Conservation (phyloP, 2,888 invertebrate genomes). For the Xanthia togata region DNA sequence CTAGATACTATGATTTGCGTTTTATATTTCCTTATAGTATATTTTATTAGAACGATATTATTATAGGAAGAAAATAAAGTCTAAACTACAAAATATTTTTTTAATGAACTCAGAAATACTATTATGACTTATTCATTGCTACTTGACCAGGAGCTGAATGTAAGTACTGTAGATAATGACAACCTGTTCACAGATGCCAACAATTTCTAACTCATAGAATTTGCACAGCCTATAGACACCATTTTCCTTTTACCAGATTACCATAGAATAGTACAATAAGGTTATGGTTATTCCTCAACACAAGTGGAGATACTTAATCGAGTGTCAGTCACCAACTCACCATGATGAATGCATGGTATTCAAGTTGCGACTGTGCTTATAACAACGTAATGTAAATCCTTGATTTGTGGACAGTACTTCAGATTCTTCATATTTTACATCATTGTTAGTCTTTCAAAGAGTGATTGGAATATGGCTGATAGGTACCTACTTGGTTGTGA, state of each 20-base stretch:
- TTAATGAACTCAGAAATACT: too few species aligned
- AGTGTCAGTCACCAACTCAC: slow-evolving; percentile 48
- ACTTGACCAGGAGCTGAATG: neutral
- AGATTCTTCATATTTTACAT: slow-evolving; percentile 20
- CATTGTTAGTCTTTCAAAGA: slow-evolving; percentile 17
- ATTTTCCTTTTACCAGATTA: slow-evolving; percentile 1
- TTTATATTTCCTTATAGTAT: neutral
- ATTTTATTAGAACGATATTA: neutral
- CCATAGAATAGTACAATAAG: slow-evolving; percentile 25
- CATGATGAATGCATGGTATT: slow-evolving; percentile 43
- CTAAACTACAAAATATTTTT: neutral
- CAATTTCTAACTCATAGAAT: neutral
- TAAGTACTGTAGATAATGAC: neutral
- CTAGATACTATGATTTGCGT: neutral
- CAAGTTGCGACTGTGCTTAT: slow-evolving; percentile 19
- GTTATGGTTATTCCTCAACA: slow-evolving; percentile 19
- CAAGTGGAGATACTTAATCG: slow-evolving; percentile 45
- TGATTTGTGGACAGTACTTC: slow-evolving; percentile 32
- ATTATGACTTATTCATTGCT: neutral
- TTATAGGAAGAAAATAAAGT: too few species aligned
- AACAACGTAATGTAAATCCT: slow-evolving; percentile 31
- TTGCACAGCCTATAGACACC: neutral
- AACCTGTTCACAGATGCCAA: neutral
- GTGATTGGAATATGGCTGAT: neutral
- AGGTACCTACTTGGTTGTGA: neutral